A percentile compares a stretch with the other conserved stretches of the same genome.
Evolutionary conservation across 1,140 invertebrate genomes (phyloP).

Genomic region (Vollenhovia emeryi): DNA sequence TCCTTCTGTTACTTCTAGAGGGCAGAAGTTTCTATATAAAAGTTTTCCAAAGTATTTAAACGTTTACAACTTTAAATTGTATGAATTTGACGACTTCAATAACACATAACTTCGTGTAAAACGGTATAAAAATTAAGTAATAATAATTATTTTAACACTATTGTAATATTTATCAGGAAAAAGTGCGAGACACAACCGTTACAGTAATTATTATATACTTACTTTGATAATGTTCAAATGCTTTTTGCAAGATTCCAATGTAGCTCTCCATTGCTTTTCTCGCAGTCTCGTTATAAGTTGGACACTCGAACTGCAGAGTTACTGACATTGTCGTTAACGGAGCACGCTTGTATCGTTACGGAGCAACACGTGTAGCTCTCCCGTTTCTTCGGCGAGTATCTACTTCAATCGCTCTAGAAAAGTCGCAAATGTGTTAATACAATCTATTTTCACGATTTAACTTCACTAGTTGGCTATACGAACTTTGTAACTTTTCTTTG

Average conservation of each 20-base stretch:
- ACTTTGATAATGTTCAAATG: conserved; percentile 74
- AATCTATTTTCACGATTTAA: neutral
- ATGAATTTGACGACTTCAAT: neutral
- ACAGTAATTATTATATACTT: conserved; percentile 69
- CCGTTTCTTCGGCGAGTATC: neutral
- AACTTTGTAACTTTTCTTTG: neutral
- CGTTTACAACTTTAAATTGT: neutral
- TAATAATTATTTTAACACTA: neutral
- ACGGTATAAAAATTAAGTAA: neutral
- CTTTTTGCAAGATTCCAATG: conserved; percentile 52
- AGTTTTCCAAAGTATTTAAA: conserved; percentile 17
- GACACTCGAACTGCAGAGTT: conserved; percentile 47
- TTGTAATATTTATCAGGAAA: neutral
- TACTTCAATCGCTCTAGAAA: neutral
- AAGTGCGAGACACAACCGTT: neutral
- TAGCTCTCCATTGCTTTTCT: conserved; percentile 67
- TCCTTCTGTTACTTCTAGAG: neutral
- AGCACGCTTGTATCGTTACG: conserved; percentile 9
- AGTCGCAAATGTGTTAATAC: neutral
- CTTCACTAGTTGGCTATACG: neutral
- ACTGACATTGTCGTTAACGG: conserved; percentile 32
- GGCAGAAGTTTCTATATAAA: neutral
- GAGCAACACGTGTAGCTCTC: neutral
- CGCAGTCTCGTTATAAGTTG: conserved; percentile 56
- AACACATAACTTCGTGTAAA: neutral